These are phyloP conservation scores for Dynastes maya DNA, from an alignment of 2,888 invertebrate species.

Conservation along the genomic window DNA sequence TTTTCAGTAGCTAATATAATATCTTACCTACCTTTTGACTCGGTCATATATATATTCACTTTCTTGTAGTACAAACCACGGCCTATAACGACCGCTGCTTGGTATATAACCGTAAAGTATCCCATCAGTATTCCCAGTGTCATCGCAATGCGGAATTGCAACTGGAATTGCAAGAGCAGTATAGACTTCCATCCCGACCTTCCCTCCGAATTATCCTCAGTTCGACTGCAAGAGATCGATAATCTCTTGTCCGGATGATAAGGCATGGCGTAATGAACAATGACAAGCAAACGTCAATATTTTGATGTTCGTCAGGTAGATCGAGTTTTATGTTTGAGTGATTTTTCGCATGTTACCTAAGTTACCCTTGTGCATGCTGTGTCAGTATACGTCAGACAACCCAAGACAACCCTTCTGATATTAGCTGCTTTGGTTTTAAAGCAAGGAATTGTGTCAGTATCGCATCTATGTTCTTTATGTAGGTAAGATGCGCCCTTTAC, in stretches of 20 bases:
- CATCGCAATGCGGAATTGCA: constrained; percentile 52
- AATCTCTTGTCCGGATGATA: constrained; percentile 30
- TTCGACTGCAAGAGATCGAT: background rate
- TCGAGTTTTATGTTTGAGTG: too few relatives aligned
- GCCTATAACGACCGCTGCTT: constrained; percentile 36
- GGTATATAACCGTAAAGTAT: constrained; percentile 49
- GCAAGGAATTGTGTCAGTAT: too few relatives aligned
- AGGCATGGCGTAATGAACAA: constrained; percentile 7
- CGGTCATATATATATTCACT: constrained; percentile 35
- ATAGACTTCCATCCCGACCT: constrained; percentile 53
- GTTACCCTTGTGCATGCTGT: too few relatives aligned
- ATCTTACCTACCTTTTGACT: constrained; percentile 44
- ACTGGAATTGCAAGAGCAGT: constrained; percentile 55
- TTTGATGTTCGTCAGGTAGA: background rate
- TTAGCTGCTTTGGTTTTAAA: too few relatives aligned
- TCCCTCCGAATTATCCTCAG: background rate
- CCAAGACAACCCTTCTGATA: too few relatives aligned
- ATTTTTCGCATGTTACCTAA: too few relatives aligned
- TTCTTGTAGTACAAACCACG: constrained; percentile 6
- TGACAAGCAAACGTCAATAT: background rate
- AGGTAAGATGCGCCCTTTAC: too few relatives aligned
- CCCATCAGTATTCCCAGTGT: constrained; percentile 44
- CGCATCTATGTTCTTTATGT: too few relatives aligned
- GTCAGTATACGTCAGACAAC: too few relatives aligned
- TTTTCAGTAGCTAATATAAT: too few relatives aligned